phyloP scores from a whole-genome alignment of 2,113 vertebrate genomes.

The Osmerus eperlanus region DNA sequence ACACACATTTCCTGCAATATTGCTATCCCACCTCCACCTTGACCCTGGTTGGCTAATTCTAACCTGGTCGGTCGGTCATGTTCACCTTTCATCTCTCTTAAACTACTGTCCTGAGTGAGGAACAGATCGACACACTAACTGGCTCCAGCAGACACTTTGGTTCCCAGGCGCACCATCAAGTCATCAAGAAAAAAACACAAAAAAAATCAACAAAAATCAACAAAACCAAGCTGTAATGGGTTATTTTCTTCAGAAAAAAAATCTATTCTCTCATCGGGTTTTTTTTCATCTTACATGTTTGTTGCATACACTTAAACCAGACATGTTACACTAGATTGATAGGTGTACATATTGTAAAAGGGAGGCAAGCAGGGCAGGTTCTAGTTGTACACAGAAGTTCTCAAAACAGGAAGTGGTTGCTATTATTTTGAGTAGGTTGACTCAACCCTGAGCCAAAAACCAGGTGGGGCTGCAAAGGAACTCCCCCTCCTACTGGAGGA shows the following conservation, averaged over 20 bases:
- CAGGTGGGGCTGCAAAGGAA: slow-evolving; percentile 3
- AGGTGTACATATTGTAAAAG: background rate
- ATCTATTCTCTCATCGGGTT: background rate
- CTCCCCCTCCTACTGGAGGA: slow-evolving; percentile 9
- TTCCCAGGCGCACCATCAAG: too few relatives aligned
- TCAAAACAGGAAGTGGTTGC: slow-evolving; percentile 54
- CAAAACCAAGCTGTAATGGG: background rate
- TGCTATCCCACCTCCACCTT: too few relatives aligned
- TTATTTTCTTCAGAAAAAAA: background rate
- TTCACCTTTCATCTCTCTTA: too few relatives aligned
- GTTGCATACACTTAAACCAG: slow-evolving; percentile 8
- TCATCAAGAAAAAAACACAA: too few relatives aligned
- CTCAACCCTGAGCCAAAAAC: background rate
- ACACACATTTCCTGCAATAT: background rate
- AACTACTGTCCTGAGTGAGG: too few relatives aligned
- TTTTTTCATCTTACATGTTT: slow-evolving; percentile 5
- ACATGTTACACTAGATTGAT: background rate
- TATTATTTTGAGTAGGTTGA: slow-evolving; percentile 10
- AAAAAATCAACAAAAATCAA: background rate
- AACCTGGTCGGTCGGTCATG: too few relatives aligned
- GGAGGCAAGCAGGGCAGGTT: background rate
- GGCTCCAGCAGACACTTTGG: too few relatives aligned
- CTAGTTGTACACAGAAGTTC: background rate
- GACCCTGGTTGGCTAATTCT: too few relatives aligned
- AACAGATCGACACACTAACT: too few relatives aligned